Conservation (phyloP, 2,797 vertebrate genomes). For the Ambastaia sidthimunki region DNA sequence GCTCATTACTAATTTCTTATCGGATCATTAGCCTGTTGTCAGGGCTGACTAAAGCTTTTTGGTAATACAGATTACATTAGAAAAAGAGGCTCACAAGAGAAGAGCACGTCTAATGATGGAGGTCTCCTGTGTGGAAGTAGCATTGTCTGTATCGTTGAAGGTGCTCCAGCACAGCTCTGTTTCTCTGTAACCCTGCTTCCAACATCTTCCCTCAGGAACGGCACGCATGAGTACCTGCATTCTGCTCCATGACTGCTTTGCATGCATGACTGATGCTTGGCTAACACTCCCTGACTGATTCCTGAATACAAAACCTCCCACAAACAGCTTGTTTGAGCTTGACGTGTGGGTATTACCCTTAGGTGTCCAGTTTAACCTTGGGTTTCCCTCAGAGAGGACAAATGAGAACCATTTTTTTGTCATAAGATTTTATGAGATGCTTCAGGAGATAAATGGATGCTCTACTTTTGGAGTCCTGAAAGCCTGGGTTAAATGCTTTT, state of each 20-base stretch:
- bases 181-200: slow-evolving; percentile 36
- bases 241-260: slow-evolving; percentile 77
- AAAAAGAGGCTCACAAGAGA: slow-evolving; percentile 53
- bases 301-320: slow-evolving; percentile 56
- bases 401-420: not conserved
- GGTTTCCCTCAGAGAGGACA: not conserved
- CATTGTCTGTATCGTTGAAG: slow-evolving; percentile 63
- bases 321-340: not conserved
- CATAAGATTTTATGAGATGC: not conserved
- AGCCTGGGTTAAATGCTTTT: not conserved
- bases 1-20: slow-evolving; percentile 59
- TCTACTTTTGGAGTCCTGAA: not conserved
- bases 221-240: slow-evolving; percentile 73
- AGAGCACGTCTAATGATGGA: slow-evolving; percentile 60
- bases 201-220: slow-evolving; percentile 58
- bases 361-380: not conserved
- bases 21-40: slow-evolving; percentile 57
- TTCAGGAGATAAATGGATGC: not conserved
- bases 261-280: slow-evolving; percentile 79
- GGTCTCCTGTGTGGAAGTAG: slow-evolving; percentile 62
- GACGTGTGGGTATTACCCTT: not conserved
- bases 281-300: slow-evolving; percentile 78
- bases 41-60: slow-evolving; percentile 49
- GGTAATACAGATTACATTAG: slow-evolving; percentile 60
- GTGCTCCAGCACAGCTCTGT: slow-evolving; percentile 57